These are phyloP conservation scores for Papilio machaon DNA, from an alignment of 1,140 invertebrate species.

Conservation along the genomic window DNA sequence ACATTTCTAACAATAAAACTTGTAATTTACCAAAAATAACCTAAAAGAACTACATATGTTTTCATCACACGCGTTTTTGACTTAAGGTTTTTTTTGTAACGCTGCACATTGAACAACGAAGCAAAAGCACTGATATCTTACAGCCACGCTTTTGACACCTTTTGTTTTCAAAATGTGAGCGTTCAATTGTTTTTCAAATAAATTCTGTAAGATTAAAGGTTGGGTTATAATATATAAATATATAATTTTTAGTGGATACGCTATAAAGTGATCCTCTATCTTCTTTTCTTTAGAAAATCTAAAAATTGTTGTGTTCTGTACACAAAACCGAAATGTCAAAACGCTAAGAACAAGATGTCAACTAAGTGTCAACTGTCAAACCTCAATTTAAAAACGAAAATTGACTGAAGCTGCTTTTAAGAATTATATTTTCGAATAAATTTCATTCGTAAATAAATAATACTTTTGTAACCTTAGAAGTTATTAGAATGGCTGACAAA, in stretches of 20 bases:
- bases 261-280: not conserved
- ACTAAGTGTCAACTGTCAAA: conserved; percentile 14
- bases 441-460: conserved; percentile 26
- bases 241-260: not conserved
- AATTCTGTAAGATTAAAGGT: too few species aligned
- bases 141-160: conserved; percentile 13
- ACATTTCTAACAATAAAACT: conserved; percentile 64
- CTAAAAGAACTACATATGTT: conserved; percentile 39
- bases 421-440: conserved; percentile 1
- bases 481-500: conserved; percentile 53
- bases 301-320: not conserved
- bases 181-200: too few species aligned
- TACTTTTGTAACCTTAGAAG: conserved; percentile 27
- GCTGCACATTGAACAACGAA: not conserved
- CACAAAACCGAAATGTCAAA: not conserved
- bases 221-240: not conserved
- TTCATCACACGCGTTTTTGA: conserved; percentile 48
- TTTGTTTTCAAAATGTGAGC: not conserved
- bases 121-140: not conserved
- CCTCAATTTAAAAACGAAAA: conserved; percentile 25
- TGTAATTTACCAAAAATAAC: conserved; percentile 31
- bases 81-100: not conserved
- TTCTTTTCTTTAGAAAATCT: not conserved
- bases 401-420: not conserved
- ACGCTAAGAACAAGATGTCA: not conserved